These are phyloP conservation scores for Trochalopteron elliotii DNA, from an alignment of 2,113 vertebrate genomes.

Conservation along the genomic window DNA sequence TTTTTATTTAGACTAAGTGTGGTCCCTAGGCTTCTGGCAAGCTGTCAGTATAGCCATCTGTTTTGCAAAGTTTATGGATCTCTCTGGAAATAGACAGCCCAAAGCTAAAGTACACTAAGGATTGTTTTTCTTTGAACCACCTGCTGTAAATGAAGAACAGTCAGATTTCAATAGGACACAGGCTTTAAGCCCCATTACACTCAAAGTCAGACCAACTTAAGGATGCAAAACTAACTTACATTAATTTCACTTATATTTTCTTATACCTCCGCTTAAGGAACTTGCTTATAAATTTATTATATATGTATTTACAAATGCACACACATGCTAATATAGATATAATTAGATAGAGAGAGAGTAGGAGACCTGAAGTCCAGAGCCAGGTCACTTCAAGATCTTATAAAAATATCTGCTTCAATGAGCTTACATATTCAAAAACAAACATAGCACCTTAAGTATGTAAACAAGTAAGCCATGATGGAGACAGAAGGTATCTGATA, in stretches of 20 bases:
- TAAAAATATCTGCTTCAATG: not conserved
- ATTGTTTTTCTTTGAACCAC: constrained; percentile 2
- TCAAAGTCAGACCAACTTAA: not conserved
- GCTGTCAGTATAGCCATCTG: constrained; percentile 24
- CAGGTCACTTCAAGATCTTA: not conserved
- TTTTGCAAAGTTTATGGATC: constrained; percentile 16
- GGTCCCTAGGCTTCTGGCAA: constrained; percentile 34
- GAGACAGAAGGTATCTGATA: not conserved
- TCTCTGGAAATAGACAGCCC: constrained; percentile 5
- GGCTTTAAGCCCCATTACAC: not conserved
- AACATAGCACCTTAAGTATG: not conserved
- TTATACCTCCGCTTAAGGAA: not conserved
- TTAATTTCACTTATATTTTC: not conserved
- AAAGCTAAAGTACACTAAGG: not conserved
- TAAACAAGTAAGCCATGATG: not conserved
- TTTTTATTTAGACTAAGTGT: constrained; percentile 7
- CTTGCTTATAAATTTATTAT: not conserved
- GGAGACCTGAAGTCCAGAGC: not conserved
- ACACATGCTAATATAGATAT: not conserved
- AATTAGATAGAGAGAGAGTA: not conserved
- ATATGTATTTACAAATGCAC: not conserved
- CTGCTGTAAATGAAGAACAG: not conserved
- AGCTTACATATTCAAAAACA: not conserved
- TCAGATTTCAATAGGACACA: not conserved
- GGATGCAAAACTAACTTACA: not conserved